phyloP scores from a whole-genome alignment of 2,888 invertebrate species.

The Rhagophthalmus giganteus region DNA sequence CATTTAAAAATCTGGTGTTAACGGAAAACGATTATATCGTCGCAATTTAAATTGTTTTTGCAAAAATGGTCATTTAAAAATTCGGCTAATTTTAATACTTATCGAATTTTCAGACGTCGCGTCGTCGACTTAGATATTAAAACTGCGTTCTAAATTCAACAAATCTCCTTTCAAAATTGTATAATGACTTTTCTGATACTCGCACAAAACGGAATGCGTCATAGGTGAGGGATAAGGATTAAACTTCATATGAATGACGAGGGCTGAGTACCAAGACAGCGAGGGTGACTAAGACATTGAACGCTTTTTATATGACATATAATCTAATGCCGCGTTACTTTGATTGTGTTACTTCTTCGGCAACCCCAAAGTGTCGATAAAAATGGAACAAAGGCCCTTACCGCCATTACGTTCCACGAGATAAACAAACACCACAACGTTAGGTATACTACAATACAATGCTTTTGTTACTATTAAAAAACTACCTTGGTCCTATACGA shows the following conservation, averaged over 20 bases:
- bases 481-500: no score
- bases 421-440: no score
- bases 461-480: no score
- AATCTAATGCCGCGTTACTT: slow-evolving; percentile 44
- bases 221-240: slow-evolving; percentile 46
- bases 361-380: slow-evolving; percentile 12
- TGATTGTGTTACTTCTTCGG: slow-evolving; percentile 37
- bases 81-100: slow-evolving; percentile 1
- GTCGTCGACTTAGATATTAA: background rate
- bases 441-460: no score
- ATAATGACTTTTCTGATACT: slow-evolving; percentile 21
- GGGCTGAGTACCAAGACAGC: slow-evolving; percentile 40
- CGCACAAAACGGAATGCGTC: slow-evolving; percentile 40
- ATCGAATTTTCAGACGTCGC: slow-evolving; percentile 1
- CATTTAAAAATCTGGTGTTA: no score
- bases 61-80: no score
- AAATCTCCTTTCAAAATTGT: slow-evolving; percentile 13
- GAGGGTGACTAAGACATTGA: slow-evolving; percentile 43
- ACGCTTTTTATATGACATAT: slow-evolving; percentile 43
- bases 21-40: no score
- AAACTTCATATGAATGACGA: slow-evolving; percentile 41
- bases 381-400: background rate
- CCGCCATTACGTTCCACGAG: no score
- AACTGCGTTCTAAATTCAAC: slow-evolving; percentile 5
- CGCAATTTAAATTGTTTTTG: no score